Evolutionary conservation across 2,797 vertebrate species (phyloP).

Genomic region (Oreortyx pictus): DNA sequence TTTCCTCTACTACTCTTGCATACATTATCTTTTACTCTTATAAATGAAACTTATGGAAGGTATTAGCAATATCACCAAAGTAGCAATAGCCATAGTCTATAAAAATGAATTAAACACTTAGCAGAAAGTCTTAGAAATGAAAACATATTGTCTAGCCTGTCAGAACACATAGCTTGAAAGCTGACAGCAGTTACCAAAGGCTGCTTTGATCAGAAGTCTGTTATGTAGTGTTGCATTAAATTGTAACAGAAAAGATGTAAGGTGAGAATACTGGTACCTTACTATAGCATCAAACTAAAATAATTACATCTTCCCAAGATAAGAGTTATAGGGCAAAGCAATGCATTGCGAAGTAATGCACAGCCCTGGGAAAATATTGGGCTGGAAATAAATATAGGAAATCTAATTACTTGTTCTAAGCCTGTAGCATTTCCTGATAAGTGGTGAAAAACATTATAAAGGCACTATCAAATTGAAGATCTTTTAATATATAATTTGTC

Average conservation of each 20-base stretch:
- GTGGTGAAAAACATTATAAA: slow-evolving; percentile 32
- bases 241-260: neutral
- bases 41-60: neutral
- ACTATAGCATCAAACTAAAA: neutral
- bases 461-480: slow-evolving; percentile 47
- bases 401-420: slow-evolving; percentile 60
- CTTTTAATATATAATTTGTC: neutral
- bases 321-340: slow-evolving; percentile 41
- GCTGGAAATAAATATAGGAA: slow-evolving; percentile 58
- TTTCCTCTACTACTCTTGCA: neutral
- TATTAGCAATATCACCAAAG: neutral
- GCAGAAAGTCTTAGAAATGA: neutral
- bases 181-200: neutral
- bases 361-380: slow-evolving; percentile 38
- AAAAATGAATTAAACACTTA: neutral
- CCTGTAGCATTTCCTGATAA: slow-evolving; percentile 20
- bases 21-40: neutral
- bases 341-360: slow-evolving; percentile 35
- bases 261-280: neutral
- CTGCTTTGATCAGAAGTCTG: neutral
- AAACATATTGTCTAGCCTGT: accelerated
- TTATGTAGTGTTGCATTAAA: neutral
- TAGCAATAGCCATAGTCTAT: neutral
- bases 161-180: accelerated
- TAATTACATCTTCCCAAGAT: slow-evolving; percentile 2